A percentile compares a stretch with the other conserved stretches of the same genome.
Evolutionary conservation across 2,113 vertebrate species (phyloP).

Genomic region (Prinia subflava): DNA sequence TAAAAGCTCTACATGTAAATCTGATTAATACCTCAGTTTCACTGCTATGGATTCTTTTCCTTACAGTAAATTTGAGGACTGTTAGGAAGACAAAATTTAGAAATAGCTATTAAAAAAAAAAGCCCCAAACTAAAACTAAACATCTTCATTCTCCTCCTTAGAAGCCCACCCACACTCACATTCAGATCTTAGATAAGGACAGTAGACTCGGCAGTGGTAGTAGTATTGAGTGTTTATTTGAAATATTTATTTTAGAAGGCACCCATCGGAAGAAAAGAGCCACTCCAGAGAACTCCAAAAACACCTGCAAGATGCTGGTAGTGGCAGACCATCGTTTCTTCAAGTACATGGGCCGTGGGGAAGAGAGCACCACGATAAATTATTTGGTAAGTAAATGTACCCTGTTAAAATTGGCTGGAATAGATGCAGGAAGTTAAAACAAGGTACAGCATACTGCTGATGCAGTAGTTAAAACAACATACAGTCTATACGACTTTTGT

Average conservation of each 20-base stretch:
- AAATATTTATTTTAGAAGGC: slow-evolving; percentile 54
- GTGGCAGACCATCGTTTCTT: slow-evolving; percentile 97
- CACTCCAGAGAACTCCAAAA: slow-evolving; percentile 77
- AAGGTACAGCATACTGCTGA: not conserved
- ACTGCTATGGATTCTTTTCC: not conserved
- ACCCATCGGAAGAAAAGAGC: slow-evolving; percentile 77
- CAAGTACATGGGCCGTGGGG: slow-evolving; percentile 89
- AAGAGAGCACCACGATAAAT: slow-evolving; percentile 96
- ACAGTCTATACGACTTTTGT: not conserved
- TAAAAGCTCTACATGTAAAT: not conserved
- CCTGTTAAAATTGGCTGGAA: not conserved
- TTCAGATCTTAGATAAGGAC: not conserved
- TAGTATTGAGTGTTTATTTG: not conserved
- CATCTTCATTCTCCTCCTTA: not conserved
- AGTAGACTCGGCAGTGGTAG: not conserved
- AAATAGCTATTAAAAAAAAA: not conserved
- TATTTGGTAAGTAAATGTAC: slow-evolving; percentile 81
- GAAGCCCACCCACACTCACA: not conserved
- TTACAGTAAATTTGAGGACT: not conserved
- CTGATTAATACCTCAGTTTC: not conserved
- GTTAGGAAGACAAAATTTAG: not conserved
- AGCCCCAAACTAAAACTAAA: not conserved
- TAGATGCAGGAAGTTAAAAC: not conserved
- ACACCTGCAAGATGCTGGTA: slow-evolving; percentile 91
- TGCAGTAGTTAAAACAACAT: not conserved